These are phyloP conservation scores for Lumbricus terrestris DNA, from an alignment of 2,888 invertebrate genomes.

Conservation along the genomic window DNA sequence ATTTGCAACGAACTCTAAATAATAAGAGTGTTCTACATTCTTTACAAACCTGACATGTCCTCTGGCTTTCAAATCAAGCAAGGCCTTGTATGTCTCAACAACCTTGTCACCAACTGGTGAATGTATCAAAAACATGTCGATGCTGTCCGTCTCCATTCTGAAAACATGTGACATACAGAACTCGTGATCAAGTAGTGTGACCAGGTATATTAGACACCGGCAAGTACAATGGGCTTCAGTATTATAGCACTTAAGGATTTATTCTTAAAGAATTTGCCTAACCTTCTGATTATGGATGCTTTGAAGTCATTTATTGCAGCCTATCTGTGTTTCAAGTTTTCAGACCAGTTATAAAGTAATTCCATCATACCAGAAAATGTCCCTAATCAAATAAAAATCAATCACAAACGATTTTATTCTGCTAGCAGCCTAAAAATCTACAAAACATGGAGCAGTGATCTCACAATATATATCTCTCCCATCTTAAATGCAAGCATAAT, in stretches of 20 bases:
- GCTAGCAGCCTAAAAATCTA: too few relatives aligned
- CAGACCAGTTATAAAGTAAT: too few relatives aligned
- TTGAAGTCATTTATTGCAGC: too few relatives aligned
- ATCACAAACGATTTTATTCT: too few relatives aligned
- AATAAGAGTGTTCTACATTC: not conserved
- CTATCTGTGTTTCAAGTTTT: too few relatives aligned
- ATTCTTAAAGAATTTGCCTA: not conserved
- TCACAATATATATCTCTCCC: too few relatives aligned
- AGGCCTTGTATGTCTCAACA: constrained; percentile 43
- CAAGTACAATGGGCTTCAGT: not conserved
- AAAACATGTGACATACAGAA: not conserved
- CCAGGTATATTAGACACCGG: not conserved
- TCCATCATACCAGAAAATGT: not conserved
- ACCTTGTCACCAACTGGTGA: constrained; percentile 39
- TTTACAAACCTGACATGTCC: constrained; percentile 44
- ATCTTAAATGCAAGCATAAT: too few relatives aligned
- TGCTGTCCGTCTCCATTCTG: constrained; percentile 36
- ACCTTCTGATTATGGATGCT: not conserved
- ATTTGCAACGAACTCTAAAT: not conserved
- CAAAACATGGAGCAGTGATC: too few relatives aligned
- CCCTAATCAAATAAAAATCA: too few relatives aligned
- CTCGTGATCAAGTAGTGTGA: not conserved
- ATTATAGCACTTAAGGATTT: too few relatives aligned
- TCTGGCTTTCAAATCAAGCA: constrained; percentile 43
- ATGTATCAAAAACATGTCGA: constrained; percentile 47